Percentiles rank a stretch among this genome's conserved stretches.
Evolutionary conservation across 2,797 vertebrate genomes (phyloP).

Genomic region (Halcyon chelicuti): DNA sequence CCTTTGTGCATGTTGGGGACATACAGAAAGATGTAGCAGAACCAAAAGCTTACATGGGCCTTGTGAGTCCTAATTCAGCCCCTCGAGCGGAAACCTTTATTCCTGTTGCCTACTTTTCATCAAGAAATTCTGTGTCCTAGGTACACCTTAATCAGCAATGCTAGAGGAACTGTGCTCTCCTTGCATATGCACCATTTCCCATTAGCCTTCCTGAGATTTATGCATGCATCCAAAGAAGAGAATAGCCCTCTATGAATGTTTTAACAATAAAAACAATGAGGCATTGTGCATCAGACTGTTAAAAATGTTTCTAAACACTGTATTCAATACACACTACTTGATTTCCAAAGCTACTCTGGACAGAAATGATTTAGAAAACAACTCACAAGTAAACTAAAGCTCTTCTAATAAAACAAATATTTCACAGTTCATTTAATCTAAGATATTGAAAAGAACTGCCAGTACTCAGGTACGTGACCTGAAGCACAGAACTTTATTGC

Average conservation of each 20-base stretch:
- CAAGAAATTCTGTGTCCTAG: not conserved
- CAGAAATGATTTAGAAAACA: slow-evolving; percentile 67
- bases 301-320: slow-evolving; percentile 34
- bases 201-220: slow-evolving; percentile 27
- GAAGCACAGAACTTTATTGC: slow-evolving; percentile 73
- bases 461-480: slow-evolving; percentile 76
- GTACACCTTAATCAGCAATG: not conserved
- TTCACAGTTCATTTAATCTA: slow-evolving; percentile 82
- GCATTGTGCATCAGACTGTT: slow-evolving; percentile 35
- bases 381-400: slow-evolving; percentile 76
- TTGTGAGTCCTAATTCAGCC: not conserved
- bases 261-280: slow-evolving; percentile 26
- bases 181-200: not conserved
- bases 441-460: slow-evolving; percentile 81
- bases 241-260: slow-evolving; percentile 19
- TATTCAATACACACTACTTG: not conserved
- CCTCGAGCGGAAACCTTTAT: not conserved
- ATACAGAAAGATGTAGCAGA: not conserved
- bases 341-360: slow-evolving; percentile 54
- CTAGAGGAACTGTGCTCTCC: not conserved
- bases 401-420: slow-evolving; percentile 81
- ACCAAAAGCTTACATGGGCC: rapidly evolving
- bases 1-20: rapidly evolving
- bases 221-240: not conserved
- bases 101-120: not conserved